Evolutionary conservation across 2,888 invertebrate species (phyloP).

Genomic region (Agrotis clavis): DNA sequence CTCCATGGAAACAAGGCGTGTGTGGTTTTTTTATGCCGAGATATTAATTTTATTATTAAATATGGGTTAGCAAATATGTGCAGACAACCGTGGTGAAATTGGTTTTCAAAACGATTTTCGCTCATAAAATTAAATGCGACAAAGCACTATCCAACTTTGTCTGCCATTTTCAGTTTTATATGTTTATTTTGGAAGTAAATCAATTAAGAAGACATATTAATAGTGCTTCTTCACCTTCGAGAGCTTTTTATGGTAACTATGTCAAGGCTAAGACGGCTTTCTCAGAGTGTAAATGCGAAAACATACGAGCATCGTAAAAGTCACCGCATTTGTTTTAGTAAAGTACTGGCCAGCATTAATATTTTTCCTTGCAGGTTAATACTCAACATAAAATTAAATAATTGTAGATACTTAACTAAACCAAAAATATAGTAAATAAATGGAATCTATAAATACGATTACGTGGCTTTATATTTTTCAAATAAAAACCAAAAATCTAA

Average conservation of each 20-base stretch:
- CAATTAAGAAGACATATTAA: slow-evolving; percentile 14
- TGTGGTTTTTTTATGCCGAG: too few species aligned
- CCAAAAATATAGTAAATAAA: too few species aligned
- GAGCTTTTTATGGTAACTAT: slow-evolving; percentile 23
- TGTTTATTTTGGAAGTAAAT: not conserved
- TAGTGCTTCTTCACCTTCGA: slow-evolving; percentile 16
- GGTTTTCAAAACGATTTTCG: too few species aligned
- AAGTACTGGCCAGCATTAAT: too few species aligned
- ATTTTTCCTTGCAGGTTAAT: too few species aligned
- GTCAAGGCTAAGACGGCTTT: slow-evolving; percentile 40
- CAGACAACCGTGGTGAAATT: too few species aligned
- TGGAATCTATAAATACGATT: too few species aligned
- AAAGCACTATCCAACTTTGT: not conserved
- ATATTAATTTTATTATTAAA: too few species aligned
- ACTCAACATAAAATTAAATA: too few species aligned
- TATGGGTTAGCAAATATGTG: not conserved
- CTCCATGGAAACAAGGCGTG: not conserved
- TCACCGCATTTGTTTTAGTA: not conserved
- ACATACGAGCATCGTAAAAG: slow-evolving; percentile 20
- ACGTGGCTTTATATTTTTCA: too few species aligned
- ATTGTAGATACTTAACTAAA: too few species aligned
- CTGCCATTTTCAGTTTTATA: not conserved
- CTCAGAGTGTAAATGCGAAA: not conserved
- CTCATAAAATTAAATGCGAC: not conserved
- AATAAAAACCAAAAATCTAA: too few species aligned